Percentiles rank a stretch among this genome's conserved stretches.
Evolutionary conservation across 2,888 invertebrate genomes (phyloP).

Genomic region (Amorpha juglandis): DNA sequence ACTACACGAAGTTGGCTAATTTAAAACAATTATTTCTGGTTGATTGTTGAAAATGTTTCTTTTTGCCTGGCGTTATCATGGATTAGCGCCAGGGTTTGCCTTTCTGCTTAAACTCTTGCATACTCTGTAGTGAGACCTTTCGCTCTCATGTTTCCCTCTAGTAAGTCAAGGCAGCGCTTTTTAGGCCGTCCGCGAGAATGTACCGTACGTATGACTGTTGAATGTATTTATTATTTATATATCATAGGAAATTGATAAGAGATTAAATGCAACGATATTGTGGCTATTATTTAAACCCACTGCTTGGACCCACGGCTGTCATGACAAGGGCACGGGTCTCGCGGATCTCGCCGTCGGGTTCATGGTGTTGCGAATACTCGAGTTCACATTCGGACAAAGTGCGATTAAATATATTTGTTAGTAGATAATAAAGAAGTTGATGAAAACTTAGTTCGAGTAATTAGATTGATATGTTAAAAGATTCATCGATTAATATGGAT

Average conservation of each 20-base stretch:
- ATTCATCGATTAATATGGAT: neutral
- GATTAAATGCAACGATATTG: conserved; percentile 14
- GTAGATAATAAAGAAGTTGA: neutral
- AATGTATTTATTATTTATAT: conserved; percentile 20
- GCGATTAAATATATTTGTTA: neutral
- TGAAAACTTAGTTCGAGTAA: neutral
- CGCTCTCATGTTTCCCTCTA: too few species aligned
- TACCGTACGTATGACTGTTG: neutral
- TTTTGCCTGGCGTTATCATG: too few species aligned
- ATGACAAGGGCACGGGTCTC: conserved; percentile 6
- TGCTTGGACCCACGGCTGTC: conserved; percentile 11
- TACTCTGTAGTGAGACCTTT: too few species aligned
- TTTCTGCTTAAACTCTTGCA: too few species aligned
- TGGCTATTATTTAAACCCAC: conserved; percentile 8
- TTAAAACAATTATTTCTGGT: too few species aligned
- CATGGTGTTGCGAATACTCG: neutral
- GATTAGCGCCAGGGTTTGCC: too few species aligned
- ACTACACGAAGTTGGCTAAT: too few species aligned
- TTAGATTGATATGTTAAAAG: neutral
- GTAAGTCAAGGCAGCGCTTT: too few species aligned
- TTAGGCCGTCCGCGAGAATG: too few species aligned
- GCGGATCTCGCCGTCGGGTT: neutral
- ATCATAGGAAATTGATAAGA: conserved; percentile 5
- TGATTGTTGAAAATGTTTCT: too few species aligned
- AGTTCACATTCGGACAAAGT: too few species aligned